Conservation (phyloP, 1,140 invertebrate genomes). For the Trichonephila inaurata region DNA sequence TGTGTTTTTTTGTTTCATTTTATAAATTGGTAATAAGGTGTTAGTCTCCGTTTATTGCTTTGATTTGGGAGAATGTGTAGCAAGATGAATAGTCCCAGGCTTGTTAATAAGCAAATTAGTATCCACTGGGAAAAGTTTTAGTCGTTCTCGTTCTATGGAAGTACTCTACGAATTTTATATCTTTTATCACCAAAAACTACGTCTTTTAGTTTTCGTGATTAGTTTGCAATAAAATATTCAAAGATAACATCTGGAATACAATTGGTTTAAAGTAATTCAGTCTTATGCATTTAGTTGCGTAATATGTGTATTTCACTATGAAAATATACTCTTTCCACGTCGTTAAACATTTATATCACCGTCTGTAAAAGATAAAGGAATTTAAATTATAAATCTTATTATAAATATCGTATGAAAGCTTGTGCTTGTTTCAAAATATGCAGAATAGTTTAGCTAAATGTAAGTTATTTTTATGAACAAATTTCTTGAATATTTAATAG, state of each 20-base stretch:
- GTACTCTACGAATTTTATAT: neutral
- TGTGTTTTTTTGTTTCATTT: constrained; percentile 21
- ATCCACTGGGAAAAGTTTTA: neutral
- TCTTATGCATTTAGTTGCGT: too few relatives aligned
- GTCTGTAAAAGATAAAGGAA: too few relatives aligned
- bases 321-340: too few relatives aligned
- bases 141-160: neutral
- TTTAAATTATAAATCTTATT: too few relatives aligned
- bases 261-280: too few relatives aligned
- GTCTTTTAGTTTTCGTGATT: neutral
- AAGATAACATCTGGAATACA: neutral
- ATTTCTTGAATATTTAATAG: too few relatives aligned
- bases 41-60: constrained; percentile 54
- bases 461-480: too few relatives aligned
- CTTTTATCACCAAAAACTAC: neutral
- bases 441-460: too few relatives aligned
- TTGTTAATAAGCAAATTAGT: constrained; percentile 22
- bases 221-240: neutral
- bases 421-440: too few relatives aligned
- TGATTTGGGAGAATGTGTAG: constrained; percentile 34
- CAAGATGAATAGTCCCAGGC: constrained; percentile 26
- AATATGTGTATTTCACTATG: too few relatives aligned
- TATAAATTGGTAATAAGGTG: constrained; percentile 60
- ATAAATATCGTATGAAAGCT: too few relatives aligned
- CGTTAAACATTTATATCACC: too few relatives aligned